Conservation (phyloP, 1,140 invertebrate genomes). For the Drosophila ercepeae region DNA sequence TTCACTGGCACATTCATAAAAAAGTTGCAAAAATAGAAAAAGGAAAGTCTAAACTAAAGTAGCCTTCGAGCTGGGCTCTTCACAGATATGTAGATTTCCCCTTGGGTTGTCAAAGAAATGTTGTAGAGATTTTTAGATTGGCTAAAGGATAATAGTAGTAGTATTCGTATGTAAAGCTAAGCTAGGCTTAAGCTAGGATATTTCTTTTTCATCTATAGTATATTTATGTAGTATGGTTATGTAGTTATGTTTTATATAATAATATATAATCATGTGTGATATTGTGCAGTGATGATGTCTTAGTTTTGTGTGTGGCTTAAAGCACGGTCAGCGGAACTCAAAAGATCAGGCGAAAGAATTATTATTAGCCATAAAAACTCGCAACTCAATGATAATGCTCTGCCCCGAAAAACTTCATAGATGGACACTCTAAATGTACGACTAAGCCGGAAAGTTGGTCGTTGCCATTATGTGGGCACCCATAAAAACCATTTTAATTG, state of each 20-base stretch:
- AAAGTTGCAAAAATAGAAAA: constrained; percentile 4
- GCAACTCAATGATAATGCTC: not conserved
- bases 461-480: constrained; percentile 37
- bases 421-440: constrained; percentile 26
- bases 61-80: not conserved
- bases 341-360: constrained; percentile 18
- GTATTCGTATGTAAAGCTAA: constrained; percentile 57
- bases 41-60: constrained; percentile 14
- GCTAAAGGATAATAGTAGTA: constrained; percentile 13
- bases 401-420: constrained; percentile 4
- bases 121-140: constrained; percentile 22
- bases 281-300: constrained; percentile 29
- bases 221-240: constrained; percentile 11
- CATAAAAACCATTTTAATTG: constrained; percentile 78
- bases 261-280: constrained; percentile 22
- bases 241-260: constrained; percentile 11
- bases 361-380: constrained; percentile 17
- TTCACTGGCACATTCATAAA: constrained; percentile 26
- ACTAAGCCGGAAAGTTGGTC: constrained; percentile 21
- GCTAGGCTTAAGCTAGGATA: constrained; percentile 59
- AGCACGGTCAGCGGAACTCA: constrained; percentile 11
- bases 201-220: constrained; percentile 33
- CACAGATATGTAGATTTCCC: constrained; percentile 3
- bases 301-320: constrained; percentile 13
- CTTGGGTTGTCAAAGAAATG: constrained; percentile 52